A percentile compares a stretch with the other conserved stretches of the same genome.
Conservation (phyloP, 2,888 invertebrate genomes). For the Sinelater perroti region DNA sequence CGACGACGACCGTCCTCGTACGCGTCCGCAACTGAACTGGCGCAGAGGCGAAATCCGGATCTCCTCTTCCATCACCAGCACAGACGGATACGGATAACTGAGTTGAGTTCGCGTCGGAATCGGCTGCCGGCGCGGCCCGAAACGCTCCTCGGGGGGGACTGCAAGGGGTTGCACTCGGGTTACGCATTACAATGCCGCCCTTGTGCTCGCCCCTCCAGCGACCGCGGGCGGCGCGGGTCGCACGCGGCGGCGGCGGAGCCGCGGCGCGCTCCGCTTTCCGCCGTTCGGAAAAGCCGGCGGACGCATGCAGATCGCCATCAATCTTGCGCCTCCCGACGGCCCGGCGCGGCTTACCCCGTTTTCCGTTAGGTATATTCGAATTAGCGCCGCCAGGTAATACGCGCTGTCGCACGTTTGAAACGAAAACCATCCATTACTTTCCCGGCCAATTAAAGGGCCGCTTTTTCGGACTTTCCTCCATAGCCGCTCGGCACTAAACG, state of each 20-base stretch:
- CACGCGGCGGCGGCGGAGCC: constrained; percentile 7
- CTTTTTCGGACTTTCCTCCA: no score
- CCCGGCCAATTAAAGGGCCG: no score
- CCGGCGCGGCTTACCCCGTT: no score
- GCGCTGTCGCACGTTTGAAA: no score
- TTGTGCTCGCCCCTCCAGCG: constrained; percentile 39
- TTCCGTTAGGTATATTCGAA: no score
- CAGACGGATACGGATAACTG: constrained; percentile 42
- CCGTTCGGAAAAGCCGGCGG: no score
- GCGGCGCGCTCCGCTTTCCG: neutral
- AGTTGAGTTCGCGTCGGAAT: constrained; percentile 47
- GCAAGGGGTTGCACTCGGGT: constrained; percentile 52
- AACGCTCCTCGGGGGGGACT: constrained; percentile 48
- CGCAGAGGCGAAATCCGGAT: constrained; percentile 39
- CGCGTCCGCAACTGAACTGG: constrained; percentile 51
- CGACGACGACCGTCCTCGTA: constrained; percentile 26
- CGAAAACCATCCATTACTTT: no score
- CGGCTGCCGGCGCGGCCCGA: constrained; percentile 49
- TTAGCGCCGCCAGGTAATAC: no score
- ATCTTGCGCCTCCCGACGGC: no score
- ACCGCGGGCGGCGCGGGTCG: constrained; percentile 33
- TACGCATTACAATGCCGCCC: constrained; percentile 52
- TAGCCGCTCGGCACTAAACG: no score
- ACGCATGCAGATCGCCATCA: constrained; percentile 3
- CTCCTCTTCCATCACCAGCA: constrained; percentile 38